Conservation (phyloP, 2,888 invertebrate species). For the Hirtodrosophila alboralis region DNA sequence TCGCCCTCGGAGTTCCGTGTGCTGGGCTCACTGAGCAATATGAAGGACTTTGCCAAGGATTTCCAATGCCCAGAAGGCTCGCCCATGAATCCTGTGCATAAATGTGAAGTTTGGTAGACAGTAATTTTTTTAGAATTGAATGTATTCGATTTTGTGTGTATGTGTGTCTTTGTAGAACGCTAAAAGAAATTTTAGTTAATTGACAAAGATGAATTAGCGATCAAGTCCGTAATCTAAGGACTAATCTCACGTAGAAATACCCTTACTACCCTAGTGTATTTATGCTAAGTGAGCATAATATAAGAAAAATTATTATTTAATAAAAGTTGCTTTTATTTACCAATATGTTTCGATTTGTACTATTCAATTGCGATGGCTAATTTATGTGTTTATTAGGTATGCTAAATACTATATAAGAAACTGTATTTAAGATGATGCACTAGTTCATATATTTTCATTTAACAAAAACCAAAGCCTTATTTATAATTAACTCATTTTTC, state of each 20-base stretch:
- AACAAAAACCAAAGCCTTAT: too few relatives aligned
- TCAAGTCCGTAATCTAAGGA: slow-evolving; percentile 33
- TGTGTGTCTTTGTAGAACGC: slow-evolving; percentile 23
- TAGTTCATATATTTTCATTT: too few relatives aligned
- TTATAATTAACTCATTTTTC: too few relatives aligned
- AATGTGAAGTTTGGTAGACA: slow-evolving; percentile 95
- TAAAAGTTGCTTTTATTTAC: slow-evolving; percentile 66
- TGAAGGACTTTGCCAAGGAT: slow-evolving; percentile 94
- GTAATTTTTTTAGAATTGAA: slow-evolving; percentile 12
- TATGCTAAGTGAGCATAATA: slow-evolving; percentile 54
- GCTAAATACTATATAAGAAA: too few relatives aligned
- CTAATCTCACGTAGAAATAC: slow-evolving; percentile 60
- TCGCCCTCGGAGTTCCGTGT: slow-evolving; percentile 93
- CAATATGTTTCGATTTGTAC: background rate
- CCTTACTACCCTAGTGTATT: slow-evolving; percentile 49
- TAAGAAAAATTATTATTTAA: slow-evolving; percentile 65
- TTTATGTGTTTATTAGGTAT: too few relatives aligned
- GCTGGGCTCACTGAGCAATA: slow-evolving; percentile 96
- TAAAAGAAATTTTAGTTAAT: slow-evolving; percentile 29
- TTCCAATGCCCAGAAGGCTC: slow-evolving; percentile 93
- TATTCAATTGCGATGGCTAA: background rate
- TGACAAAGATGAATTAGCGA: slow-evolving; percentile 33
- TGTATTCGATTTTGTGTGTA: slow-evolving; percentile 22
- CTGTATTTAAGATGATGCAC: too few relatives aligned
- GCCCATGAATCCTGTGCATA: slow-evolving; percentile 95